Base-by-base conservation (phyloP, 1,140 invertebrate species). In the Bilobella aurantiaca region DNA sequence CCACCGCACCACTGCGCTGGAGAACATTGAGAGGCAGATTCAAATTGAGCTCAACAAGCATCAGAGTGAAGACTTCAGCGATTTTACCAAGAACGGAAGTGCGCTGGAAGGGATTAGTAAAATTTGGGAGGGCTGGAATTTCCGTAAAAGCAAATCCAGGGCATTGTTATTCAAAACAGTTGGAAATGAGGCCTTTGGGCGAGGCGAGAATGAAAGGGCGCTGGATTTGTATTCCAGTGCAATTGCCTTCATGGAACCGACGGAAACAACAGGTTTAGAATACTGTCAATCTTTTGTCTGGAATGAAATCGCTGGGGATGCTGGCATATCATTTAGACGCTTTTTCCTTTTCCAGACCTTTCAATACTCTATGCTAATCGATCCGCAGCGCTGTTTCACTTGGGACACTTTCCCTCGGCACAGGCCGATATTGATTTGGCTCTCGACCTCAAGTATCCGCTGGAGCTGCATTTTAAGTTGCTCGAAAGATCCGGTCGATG, bases 351-450 rank as follows among this genome's bases (percentile, higher is more conserved):
- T 46, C 3, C 75, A 75, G 85, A 91, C 60, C 73, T 90, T 1
- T 81, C 89, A 0, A 83, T 95, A 37, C 81, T 89, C 1, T 81
- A 88, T 67, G 92, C 89, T 2, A 96, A 96, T 77, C 83, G 93
- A 56, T 95, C 92, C 16, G 93, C 93, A 0, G 85, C 87, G 0
- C 79, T 93, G 3, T 93, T 88, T 75, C 89, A 94, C 75, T 74
- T 93, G 74, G 79, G 86, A 58, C 80, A 85, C 64, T 86, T 85
- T 76, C 78, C 85, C 68, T 78, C 83, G 32, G 81, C 86, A 0
- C 72, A 89, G 5, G 74, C 78, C 8, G 91, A 95, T 73, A 87
- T 89, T 30, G 78, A 84, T 16, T 77, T 84, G 28, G 85, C 88
- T 8, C 73, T 91, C 0, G 76, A 82, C 1, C 74, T 84, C 28